Conservation (phyloP, 2,113 vertebrate species). For the Petrocephalus microphthalmus region DNA sequence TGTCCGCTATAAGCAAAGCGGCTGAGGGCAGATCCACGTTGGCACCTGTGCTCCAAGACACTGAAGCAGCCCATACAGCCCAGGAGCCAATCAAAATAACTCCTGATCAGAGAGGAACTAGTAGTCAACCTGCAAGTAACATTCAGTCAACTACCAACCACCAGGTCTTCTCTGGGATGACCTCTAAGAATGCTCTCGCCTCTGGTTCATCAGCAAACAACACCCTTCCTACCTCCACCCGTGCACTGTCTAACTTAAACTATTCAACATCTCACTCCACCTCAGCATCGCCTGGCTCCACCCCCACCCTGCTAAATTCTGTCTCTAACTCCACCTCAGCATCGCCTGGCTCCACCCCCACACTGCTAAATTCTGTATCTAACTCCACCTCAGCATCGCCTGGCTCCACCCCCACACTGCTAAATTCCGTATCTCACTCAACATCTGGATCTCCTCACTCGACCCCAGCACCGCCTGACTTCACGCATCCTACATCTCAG, state of each 20-base stretch:
- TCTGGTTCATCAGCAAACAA: background rate
- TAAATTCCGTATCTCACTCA: rapidly evolving
- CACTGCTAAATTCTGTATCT: background rate
- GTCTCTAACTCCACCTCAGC: background rate
- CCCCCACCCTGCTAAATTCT: background rate
- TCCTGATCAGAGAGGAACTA: background rate
- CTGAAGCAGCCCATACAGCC: background rate
- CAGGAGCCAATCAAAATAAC: background rate
- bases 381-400: background rate
- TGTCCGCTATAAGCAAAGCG: background rate
- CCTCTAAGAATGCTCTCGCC: background rate
- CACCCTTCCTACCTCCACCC: background rate
- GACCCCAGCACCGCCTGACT: background rate
- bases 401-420: background rate
- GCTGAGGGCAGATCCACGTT: background rate
- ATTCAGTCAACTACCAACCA: background rate
- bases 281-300: background rate
- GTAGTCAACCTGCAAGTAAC: background rate
- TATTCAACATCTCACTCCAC: background rate
- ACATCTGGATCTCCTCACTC: background rate
- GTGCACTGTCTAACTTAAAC: background rate
- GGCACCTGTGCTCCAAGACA: background rate
- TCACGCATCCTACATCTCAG: background rate
- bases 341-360: background rate
- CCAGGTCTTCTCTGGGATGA: background rate